Percentiles rank a stretch among this genome's conserved stretches.
Conservation (phyloP, 2,888 invertebrate genomes). For the Tiphia femorata region DNA sequence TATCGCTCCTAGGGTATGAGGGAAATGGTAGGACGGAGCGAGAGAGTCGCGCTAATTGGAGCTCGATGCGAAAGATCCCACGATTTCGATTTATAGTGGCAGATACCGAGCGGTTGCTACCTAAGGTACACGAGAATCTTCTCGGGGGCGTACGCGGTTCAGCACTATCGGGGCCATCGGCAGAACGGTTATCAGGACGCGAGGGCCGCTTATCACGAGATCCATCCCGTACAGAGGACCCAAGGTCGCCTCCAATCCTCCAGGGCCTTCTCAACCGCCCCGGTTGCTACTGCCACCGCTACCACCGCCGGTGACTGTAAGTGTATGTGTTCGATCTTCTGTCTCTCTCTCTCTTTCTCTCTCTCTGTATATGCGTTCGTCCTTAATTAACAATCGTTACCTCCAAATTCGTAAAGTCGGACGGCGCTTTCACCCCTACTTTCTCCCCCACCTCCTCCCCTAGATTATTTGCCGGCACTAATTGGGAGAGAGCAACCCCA, state of each 20-base stretch:
- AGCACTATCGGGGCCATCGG: slow-evolving; percentile 50
- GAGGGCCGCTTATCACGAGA: slow-evolving; percentile 58
- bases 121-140: slow-evolving; percentile 62
- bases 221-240: slow-evolving; percentile 55
- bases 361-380: neutral
- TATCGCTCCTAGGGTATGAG: neutral
- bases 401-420: too few relatives aligned
- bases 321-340: slow-evolving; percentile 44
- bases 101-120: slow-evolving; percentile 63
- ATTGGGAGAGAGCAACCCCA: too few relatives aligned
- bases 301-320: slow-evolving; percentile 58
- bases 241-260: slow-evolving; percentile 31
- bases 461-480: too few relatives aligned
- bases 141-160: slow-evolving; percentile 59
- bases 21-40: neutral
- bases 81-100: slow-evolving; percentile 53
- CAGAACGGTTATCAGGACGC: slow-evolving; percentile 52
- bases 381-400: too few relatives aligned
- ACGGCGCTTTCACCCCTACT: too few relatives aligned
- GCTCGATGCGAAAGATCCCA: neutral
- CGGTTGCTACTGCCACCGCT: too few relatives aligned
- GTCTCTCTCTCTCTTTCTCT: neutral
- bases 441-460: too few relatives aligned
- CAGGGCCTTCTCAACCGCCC: slow-evolving; percentile 40
- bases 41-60: neutral